Conservation (phyloP, 2,888 invertebrate genomes). For the Diarsia rubi region DNA sequence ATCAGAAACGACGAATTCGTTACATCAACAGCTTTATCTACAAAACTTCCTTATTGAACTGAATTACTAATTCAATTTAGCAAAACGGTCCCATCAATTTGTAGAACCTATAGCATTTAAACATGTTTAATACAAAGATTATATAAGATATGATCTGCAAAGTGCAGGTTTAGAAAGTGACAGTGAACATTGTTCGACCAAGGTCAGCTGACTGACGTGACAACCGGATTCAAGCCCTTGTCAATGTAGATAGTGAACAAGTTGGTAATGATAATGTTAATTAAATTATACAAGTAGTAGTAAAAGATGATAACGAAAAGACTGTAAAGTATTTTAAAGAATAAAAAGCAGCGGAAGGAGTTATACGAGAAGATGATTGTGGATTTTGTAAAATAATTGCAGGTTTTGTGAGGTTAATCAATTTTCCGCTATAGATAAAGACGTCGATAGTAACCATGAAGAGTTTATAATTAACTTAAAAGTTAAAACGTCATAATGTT, state of each 20-base stretch:
- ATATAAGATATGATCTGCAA: conserved; percentile 53
- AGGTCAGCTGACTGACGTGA: conserved; percentile 66
- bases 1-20: conserved; percentile 22
- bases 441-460: neutral
- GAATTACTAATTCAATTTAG: conserved; percentile 35
- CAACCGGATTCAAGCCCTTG: conserved; percentile 68
- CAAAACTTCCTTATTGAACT: conserved; percentile 8
- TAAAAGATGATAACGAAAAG: neutral
- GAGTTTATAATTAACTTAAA: conserved; percentile 19
- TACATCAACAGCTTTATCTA: conserved; percentile 18
- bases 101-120: conserved; percentile 38
- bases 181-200: conserved; percentile 64
- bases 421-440: conserved; percentile 6
- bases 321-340: neutral
- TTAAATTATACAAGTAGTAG: conserved; percentile 28
- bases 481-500: conserved; percentile 36
- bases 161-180: conserved; percentile 69
- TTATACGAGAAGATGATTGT: neutral
- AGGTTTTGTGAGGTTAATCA: neutral
- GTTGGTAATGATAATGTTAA: conserved; percentile 31
- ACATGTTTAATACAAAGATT: conserved; percentile 36
- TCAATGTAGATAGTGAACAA: conserved; percentile 42
- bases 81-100: conserved; percentile 35
- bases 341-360: neutral
- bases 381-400: neutral